Base-by-base conservation (phyloP, 2,113 vertebrate genomes). In the Gopherus evgoodei region DNA sequence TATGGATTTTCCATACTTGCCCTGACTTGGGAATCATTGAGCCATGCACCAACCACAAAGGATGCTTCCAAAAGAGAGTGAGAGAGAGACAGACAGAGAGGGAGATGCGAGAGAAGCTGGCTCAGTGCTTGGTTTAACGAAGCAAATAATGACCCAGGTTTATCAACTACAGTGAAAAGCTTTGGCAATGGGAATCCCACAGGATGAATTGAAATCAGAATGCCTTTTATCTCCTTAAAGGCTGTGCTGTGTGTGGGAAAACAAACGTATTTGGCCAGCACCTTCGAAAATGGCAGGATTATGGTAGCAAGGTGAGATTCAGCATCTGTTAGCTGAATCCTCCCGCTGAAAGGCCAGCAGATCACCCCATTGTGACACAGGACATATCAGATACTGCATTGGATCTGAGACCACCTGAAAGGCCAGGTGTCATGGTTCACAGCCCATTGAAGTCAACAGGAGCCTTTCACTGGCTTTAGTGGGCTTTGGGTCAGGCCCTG, bases 211-310 rank as follows among this genome's bases (percentile, higher is more conserved):
- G 82, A 6, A 38, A 82, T 57, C 38, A 78, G 31, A 87, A 72
- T 11, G 69, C 65, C 54, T 91, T 94, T 97, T 94, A 94, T 89
- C 76, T 72, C 87, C 54, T 78, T 78, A 25, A 24, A 78, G 88
- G 87, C 35, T 72, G 52, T 53, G 3, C 17, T 10, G 42, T 44
- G 83, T 13, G 1, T 0, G 0, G 3, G 42, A 90, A 31, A 54
- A 86, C 87, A 38, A 9, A 72, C 19, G 31, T 21, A 7, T 13
- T 56, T 1, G 72, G 82, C 35, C 1, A 29, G 8, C 57, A 78
- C 27, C 31, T 3, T 72, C n/a, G 78, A n/a, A 0, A 83, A 88
- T 3, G 59, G 44, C 53, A 57, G 31, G 3, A 25, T 90, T 56
- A 72, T 56, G 78, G 10, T n/a, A 52, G 38, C 24, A 11, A 56